Evolutionary conservation across 92 coral and sea anemone genomes (phyloP).

Genomic region (Porites lobata): DNA sequence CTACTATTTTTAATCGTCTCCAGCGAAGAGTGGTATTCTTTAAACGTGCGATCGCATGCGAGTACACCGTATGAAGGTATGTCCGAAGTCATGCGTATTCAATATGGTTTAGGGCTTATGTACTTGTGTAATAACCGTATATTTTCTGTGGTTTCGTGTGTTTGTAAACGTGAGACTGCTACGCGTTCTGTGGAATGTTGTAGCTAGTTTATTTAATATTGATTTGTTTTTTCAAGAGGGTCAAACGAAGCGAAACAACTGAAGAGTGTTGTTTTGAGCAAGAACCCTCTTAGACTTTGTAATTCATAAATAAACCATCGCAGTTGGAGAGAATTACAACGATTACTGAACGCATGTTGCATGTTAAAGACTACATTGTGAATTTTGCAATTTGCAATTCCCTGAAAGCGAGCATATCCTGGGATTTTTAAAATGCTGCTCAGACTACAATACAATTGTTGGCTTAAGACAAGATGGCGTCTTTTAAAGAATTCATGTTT

Average conservation of each 20-base stretch:
- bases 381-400: background rate
- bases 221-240: background rate
- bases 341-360: background rate
- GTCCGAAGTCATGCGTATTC: background rate
- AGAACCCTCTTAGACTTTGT: constrained; percentile 13
- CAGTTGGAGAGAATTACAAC: constrained; percentile 13
- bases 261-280: constrained; percentile 28
- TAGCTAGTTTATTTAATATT: background rate
- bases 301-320: constrained; percentile 6
- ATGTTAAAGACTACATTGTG: background rate
- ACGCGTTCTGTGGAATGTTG: background rate
- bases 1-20: background rate
- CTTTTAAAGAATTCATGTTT: background rate
- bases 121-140: background rate
- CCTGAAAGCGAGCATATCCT: background rate
- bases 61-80: constrained; percentile 32
- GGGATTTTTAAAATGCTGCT: background rate
- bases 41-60: background rate
- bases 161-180: background rate
- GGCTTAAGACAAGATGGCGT: constrained; percentile 2
- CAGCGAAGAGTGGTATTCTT: background rate
- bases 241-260: constrained; percentile 1
- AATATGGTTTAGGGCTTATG: background rate
- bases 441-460: background rate
- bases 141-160: background rate